These are phyloP conservation scores for Patiria pectinifera DNA, from an alignment of 53 echinoderm and acorn worm species.

Conservation along the genomic window DNA sequence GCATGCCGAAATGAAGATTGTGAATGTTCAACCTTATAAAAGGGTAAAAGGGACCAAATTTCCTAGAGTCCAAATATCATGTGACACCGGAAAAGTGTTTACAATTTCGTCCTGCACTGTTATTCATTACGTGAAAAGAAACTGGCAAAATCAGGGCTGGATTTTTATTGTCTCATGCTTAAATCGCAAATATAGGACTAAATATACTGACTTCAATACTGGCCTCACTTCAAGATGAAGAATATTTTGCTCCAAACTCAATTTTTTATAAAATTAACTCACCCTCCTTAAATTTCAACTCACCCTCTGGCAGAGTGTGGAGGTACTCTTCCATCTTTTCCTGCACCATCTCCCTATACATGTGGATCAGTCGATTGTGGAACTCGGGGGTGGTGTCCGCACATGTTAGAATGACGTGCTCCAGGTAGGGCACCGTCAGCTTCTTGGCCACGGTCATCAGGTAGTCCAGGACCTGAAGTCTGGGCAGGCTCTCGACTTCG, in stretches of 20 bases:
- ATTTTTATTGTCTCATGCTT: neutral
- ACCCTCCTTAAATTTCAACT: neutral
- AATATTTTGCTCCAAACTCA: too few species aligned
- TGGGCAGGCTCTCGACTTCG: constrained; percentile 84
- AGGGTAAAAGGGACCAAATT: too few species aligned
- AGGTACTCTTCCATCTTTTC: constrained; percentile 80
- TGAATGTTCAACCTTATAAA: too few species aligned
- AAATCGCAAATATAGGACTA: too few species aligned
- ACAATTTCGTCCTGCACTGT: too few species aligned
- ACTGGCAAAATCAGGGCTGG: neutral
- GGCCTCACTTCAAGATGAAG: too few species aligned
- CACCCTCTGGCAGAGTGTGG: constrained; percentile 91
- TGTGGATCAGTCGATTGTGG: constrained; percentile 90
- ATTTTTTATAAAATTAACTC: neutral
- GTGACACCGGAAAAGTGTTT: too few species aligned
- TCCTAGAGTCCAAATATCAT: too few species aligned
- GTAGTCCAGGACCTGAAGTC: constrained; percentile 83
- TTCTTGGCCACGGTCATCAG: constrained; percentile 67
- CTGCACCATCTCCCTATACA: constrained; percentile 94
- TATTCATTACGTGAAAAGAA: neutral
- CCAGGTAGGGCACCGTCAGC: constrained; percentile 90
- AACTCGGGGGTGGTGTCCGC: constrained; percentile 82
- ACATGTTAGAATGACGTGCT: constrained; percentile 90
- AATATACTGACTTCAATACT: too few species aligned
- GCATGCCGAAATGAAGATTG: too few species aligned